Conservation (phyloP, 1,140 invertebrate genomes). For the Habropoda laboriosa region DNA sequence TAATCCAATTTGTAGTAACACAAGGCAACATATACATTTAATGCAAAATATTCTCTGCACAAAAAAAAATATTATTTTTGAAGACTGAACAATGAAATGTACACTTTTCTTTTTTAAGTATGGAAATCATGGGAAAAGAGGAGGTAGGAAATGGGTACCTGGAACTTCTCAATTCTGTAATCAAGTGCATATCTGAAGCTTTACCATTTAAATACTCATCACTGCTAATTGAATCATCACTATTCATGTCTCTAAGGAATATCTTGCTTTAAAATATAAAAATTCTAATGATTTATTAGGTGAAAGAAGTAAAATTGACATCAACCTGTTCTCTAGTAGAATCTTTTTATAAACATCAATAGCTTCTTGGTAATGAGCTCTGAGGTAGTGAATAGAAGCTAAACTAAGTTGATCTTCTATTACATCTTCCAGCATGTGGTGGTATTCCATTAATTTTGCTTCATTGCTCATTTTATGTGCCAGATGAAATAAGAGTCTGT, state of each 20-base stretch:
- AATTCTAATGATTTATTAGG: not conserved
- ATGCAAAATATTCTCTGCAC: slow-evolving; percentile 93
- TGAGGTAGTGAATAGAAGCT: slow-evolving; percentile 97
- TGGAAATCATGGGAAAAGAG: not conserved
- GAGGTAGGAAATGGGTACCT: slow-evolving; percentile 56
- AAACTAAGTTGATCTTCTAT: slow-evolving; percentile 96
- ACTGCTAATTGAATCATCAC: slow-evolving; percentile 5
- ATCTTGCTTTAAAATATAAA: not conserved
- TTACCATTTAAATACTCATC: not conserved
- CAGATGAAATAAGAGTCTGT: slow-evolving; percentile 94
- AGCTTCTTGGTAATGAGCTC: slow-evolving; percentile 98
- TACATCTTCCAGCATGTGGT: slow-evolving; percentile 92
- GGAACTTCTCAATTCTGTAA: slow-evolving; percentile 53
- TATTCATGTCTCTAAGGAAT: slow-evolving; percentile 18
- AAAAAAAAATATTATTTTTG: not conserved
- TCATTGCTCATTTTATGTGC: slow-evolving; percentile 97
- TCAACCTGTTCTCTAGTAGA: slow-evolving; percentile 93
- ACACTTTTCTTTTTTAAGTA: not conserved
- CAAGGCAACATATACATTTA: slow-evolving; percentile 98
- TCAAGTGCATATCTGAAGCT: slow-evolving; percentile 51
- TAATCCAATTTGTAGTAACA: slow-evolving; percentile 99
- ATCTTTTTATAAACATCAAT: slow-evolving; percentile 99
- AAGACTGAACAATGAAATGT: too few relatives aligned
- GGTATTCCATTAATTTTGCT: slow-evolving; percentile 89
- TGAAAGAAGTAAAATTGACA: not conserved